These are phyloP conservation scores for Dunckerocampus dactyliophorus DNA, from an alignment of 2,113 vertebrate species.

Conservation along the genomic window DNA sequence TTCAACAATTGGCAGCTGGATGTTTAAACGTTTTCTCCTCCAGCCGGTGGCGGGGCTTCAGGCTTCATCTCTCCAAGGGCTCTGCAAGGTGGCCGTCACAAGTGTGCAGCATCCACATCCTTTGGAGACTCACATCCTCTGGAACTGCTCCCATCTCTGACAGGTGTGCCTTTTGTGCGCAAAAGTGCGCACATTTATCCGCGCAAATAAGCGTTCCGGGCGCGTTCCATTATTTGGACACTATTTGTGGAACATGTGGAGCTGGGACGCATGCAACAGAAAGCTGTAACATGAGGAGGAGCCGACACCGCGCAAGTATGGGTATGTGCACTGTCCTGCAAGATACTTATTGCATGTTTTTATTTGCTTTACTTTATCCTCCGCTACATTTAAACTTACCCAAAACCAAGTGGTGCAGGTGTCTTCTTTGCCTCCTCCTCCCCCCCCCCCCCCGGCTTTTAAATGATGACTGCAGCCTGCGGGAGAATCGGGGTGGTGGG, in stretches of 20 bases:
- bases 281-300: constrained; percentile 60
- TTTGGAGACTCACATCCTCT: constrained; percentile 34
- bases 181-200: constrained; percentile 20
- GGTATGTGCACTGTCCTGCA: constrained; percentile 59
- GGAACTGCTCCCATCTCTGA: constrained; percentile 47
- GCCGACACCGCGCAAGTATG: constrained; percentile 63
- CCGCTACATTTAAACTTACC: constrained; percentile 25
- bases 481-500: constrained; percentile 3
- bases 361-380: constrained; percentile 18
- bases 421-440: constrained; percentile 17
- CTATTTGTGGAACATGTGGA: constrained; percentile 64
- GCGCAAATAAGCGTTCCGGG: constrained; percentile 22
- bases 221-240: constrained; percentile 45
- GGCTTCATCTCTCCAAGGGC: constrained; percentile 10
- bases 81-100: constrained; percentile 11
- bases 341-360: constrained; percentile 3
- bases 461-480: constrained; percentile 42
- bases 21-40: constrained; percentile 20
- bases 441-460: constrained; percentile 17
- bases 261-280: constrained; percentile 48
- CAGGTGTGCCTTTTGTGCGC: constrained; percentile 55
- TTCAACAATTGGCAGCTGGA: constrained; percentile 48
- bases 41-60: constrained; percentile 3
- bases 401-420: constrained; percentile 23
- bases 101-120: constrained; percentile 24